Percentiles rank a stretch among this genome's conserved stretches.
Conservation (phyloP, 2,888 invertebrate genomes). For the Podotricha telesiphe region DNA sequence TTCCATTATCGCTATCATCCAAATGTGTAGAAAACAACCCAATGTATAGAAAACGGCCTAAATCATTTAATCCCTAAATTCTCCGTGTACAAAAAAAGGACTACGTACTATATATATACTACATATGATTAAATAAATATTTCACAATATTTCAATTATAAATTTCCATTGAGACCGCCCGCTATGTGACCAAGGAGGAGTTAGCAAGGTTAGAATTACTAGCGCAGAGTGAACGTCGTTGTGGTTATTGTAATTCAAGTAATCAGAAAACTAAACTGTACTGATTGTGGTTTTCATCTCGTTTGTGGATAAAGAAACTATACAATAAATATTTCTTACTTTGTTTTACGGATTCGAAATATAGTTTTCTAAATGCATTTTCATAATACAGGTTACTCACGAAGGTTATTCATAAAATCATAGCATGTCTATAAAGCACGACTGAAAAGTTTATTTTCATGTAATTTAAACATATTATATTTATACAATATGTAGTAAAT, state of each 20-base stretch:
- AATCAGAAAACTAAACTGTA: conserved; percentile 40
- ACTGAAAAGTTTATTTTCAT: too few relatives aligned
- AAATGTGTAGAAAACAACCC: too few relatives aligned
- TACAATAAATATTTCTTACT: conserved; percentile 25
- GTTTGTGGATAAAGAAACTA: conserved; percentile 38
- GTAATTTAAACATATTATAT: too few relatives aligned
- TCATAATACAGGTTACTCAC: too few relatives aligned
- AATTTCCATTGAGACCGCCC: neutral
- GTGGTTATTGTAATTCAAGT: conserved; percentile 47
- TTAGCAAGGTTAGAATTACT: conserved; percentile 38
- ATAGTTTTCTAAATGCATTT: too few relatives aligned
- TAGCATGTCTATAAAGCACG: neutral
- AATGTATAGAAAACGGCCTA: too few relatives aligned
- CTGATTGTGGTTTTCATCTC: conserved; percentile 42
- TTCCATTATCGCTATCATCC: too few relatives aligned
- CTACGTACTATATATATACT: too few relatives aligned
- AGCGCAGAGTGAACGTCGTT: conserved; percentile 37
- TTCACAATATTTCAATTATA: neutral
- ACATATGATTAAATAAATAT: neutral
- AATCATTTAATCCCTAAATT: too few relatives aligned
- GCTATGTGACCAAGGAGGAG: conserved; percentile 5
- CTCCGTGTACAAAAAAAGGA: too few relatives aligned
- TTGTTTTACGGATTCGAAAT: too few relatives aligned
- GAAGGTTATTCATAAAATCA: too few relatives aligned
- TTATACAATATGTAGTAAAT: neutral